A percentile compares a stretch with the other conserved stretches of the same genome.
Conservation (phyloP, 1,140 invertebrate species). For the Homarus americanus region DNA sequence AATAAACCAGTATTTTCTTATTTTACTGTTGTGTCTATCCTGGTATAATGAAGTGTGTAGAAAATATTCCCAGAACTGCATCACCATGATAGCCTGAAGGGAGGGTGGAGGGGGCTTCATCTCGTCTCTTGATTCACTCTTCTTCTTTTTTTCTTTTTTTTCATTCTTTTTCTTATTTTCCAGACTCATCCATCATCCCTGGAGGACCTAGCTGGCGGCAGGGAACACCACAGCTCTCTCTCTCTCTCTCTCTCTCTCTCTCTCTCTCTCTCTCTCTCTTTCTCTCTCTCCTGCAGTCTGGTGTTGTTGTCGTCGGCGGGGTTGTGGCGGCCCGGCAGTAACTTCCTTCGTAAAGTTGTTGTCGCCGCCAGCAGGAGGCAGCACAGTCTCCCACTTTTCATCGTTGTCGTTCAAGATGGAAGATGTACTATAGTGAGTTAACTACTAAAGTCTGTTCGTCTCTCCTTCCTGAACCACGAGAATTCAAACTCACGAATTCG, state of each 20-base stretch:
- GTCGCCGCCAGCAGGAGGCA: background rate
- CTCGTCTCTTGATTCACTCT: background rate
- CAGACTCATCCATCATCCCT: background rate
- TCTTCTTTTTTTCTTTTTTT: background rate
- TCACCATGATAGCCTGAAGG: background rate
- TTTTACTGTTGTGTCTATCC: background rate
- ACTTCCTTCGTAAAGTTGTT: background rate
- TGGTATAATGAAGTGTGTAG: background rate
- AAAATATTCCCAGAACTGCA: background rate
- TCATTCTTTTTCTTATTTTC: too few relatives aligned
- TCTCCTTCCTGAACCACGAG: too few relatives aligned
- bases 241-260: background rate
- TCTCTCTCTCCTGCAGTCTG: conserved; percentile 7
- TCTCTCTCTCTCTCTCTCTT: background rate
- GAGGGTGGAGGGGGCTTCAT: background rate
- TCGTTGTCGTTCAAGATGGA: background rate
- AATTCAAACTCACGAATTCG: too few relatives aligned
- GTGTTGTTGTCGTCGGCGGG: background rate
- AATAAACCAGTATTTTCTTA: too few relatives aligned
- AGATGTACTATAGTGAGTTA: background rate
- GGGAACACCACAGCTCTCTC: too few relatives aligned
- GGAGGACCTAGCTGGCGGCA: too few relatives aligned
- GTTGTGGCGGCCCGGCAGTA: background rate
- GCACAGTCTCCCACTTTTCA: background rate
- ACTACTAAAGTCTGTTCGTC: too few relatives aligned